Evolutionary conservation across 2,797 vertebrate species (phyloP).

Genomic region (Dallia pectoralis): DNA sequence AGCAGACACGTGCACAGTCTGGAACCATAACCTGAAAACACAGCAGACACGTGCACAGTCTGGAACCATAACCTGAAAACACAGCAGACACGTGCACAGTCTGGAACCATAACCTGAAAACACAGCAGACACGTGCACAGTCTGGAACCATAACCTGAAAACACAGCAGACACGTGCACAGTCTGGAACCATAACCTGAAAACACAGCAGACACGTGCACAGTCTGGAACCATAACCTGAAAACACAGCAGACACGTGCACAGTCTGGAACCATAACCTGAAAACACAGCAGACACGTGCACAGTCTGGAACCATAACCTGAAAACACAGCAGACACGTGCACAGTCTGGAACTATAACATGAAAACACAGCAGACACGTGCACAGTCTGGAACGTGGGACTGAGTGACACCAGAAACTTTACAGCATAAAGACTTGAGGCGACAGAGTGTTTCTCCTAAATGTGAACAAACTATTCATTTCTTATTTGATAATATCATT

Average conservation of each 20-base stretch:
- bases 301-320: neutral
- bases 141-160: too few species aligned
- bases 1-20: too few species aligned
- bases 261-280: constrained; percentile 96
- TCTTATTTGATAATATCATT: too few species aligned
- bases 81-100: too few species aligned
- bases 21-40: constrained; percentile 88
- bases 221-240: neutral
- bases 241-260: too few species aligned
- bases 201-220: constrained; percentile 12
- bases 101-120: constrained; percentile 92
- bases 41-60: constrained; percentile 9
- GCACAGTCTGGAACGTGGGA: neutral
- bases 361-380: constrained; percentile 51
- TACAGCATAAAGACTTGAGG: neutral
- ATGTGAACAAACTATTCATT: too few species aligned
- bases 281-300: constrained; percentile 14
- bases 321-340: too few species aligned
- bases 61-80: too few species aligned
- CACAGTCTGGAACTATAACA: constrained; percentile 97
- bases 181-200: constrained; percentile 94
- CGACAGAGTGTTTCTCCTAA: neutral
- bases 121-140: constrained; percentile 11
- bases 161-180: too few species aligned
- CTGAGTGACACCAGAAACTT: neutral